Percentiles rank a stretch among this genome's conserved stretches.
phyloP scores from a whole-genome alignment of 92 coral and sea anemone genomes.

The Epizoanthus stellaris region DNA sequence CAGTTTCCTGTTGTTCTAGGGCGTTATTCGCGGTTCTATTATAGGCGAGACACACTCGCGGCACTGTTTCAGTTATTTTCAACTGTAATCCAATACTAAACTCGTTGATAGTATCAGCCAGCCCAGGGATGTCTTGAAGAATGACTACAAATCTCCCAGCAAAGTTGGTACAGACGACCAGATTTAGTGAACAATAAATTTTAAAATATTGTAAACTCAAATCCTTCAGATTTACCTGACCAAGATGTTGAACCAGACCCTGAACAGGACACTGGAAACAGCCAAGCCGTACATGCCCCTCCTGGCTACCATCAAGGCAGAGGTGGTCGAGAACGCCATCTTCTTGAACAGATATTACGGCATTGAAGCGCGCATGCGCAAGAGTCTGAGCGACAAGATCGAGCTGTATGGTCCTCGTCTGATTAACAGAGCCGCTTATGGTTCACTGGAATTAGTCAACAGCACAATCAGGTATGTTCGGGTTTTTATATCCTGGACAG shows the following conservation, averaged over 20 bases:
- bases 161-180: not conserved
- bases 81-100: too few relatives aligned
- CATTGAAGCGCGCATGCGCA: conserved; percentile 39
- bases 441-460: conserved; percentile 60
- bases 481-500: too few relatives aligned
- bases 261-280: conserved; percentile 38
- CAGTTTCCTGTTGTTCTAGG: too few relatives aligned
- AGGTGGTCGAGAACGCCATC: conserved; percentile 75
- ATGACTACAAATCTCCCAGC: too few relatives aligned
- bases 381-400: conserved; percentile 12
- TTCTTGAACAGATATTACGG: conserved; percentile 87
- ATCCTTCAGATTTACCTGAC: conserved; percentile 27
- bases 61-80: too few relatives aligned
- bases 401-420: conserved; percentile 10
- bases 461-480: conserved; percentile 36
- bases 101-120: too few relatives aligned
- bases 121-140: too few relatives aligned
- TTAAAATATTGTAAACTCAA: not conserved
- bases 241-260: conserved; percentile 56
- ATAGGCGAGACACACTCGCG: too few relatives aligned
- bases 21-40: too few relatives aligned
- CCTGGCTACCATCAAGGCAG: conserved; percentile 74
- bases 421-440: conserved; percentile 34
- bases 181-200: not conserved
- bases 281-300: conserved; percentile 62